Conservation (phyloP, 2,113 vertebrate species). For the Monopterus albus region DNA sequence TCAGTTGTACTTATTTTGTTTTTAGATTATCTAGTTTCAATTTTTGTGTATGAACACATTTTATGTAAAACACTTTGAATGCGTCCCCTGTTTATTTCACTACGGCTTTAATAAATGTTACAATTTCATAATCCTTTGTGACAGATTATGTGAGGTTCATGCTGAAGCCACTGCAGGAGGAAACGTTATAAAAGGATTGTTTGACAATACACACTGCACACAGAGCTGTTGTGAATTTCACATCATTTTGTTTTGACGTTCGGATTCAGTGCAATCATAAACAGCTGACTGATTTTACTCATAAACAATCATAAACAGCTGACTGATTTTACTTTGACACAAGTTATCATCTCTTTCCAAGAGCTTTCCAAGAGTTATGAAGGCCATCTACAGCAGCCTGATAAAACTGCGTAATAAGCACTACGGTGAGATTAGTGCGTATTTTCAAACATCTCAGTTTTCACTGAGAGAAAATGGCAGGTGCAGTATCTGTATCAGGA, state of each 20-base stretch:
- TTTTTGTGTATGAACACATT: not conserved
- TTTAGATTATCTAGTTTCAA: not conserved
- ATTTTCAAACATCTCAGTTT: not conserved
- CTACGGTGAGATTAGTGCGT: not conserved
- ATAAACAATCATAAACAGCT: constrained; percentile 1
- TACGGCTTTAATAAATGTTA: constrained; percentile 24
- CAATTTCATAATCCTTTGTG: not conserved
- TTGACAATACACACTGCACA: too few species aligned
- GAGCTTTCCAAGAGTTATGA: not conserved
- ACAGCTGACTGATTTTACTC: constrained; percentile 16
- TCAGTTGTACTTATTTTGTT: not conserved
- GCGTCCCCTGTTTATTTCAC: constrained; percentile 53
- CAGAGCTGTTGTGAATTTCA: too few species aligned
- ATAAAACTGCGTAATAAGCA: not conserved
- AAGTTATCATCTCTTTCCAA: constrained; percentile 11
- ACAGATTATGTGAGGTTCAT: not conserved
- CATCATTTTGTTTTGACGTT: constrained; percentile 37
- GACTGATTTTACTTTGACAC: constrained; percentile 28
- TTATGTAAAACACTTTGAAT: not conserved
- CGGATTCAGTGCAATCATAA: not conserved
- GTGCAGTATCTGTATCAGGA: too few species aligned
- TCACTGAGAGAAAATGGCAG: too few species aligned
- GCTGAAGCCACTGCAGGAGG: not conserved
- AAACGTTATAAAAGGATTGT: too few species aligned
- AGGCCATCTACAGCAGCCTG: constrained; percentile 21